phyloP scores from a whole-genome alignment of 2,113 vertebrate genomes.

The Lates calcarifer region DNA sequence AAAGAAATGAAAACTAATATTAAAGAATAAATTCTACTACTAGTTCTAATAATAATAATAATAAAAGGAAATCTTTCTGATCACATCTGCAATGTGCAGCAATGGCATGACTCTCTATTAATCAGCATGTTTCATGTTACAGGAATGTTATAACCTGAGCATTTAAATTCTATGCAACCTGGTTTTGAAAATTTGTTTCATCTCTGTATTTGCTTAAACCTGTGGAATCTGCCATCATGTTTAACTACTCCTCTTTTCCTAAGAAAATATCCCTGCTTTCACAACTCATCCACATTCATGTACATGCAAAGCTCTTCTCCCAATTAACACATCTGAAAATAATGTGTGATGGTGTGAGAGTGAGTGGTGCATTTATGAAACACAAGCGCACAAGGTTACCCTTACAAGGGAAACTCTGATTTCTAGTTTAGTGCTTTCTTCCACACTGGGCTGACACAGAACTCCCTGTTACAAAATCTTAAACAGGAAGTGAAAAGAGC shows the following conservation, averaged over 20 bases:
- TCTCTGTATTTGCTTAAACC: background rate
- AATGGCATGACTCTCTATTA: slow-evolving; percentile 18
- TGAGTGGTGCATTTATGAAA: background rate
- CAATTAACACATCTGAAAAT: slow-evolving; percentile 84
- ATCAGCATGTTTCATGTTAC: background rate
- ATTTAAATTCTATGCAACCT: background rate
- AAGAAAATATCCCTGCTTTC: slow-evolving; percentile 8
- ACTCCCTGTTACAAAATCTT: background rate
- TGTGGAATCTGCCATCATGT: slow-evolving; percentile 13
- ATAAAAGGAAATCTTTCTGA: background rate
- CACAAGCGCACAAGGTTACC: slow-evolving; percentile 13
- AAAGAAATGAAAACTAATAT: no score
- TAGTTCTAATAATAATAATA: no score
- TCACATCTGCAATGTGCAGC: slow-evolving; percentile 8
- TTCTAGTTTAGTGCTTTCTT: slow-evolving; percentile 16
- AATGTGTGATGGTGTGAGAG: slow-evolving; percentile 55
- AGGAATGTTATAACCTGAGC: background rate
- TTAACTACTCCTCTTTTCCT: slow-evolving; percentile 2
- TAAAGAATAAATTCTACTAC: no score
- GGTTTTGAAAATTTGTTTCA: background rate
- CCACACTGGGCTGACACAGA: background rate
- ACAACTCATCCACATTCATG: slow-evolving; percentile 11
- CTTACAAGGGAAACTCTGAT: slow-evolving; percentile 33
- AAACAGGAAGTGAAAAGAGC: background rate
- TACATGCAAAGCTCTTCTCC: slow-evolving; percentile 9